Evolutionary conservation across 2,797 vertebrate species (phyloP), one percentile per base, ranked within the genome.

Genomic region (Ptychobarbus kaznakovi): DNA sequence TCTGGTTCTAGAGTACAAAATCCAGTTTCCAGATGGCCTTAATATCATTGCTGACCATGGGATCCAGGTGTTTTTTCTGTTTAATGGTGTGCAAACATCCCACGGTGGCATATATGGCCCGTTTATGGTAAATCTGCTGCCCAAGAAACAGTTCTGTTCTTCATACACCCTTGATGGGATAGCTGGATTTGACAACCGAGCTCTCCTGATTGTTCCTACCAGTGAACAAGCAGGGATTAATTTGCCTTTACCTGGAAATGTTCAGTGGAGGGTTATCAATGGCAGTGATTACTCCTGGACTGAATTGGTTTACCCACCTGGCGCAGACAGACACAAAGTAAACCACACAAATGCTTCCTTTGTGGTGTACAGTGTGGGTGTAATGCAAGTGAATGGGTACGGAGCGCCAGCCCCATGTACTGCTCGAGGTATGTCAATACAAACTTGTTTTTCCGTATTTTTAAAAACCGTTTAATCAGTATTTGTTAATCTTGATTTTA

Each of bases 31-130:
- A 12, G 25, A 49, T 3, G 82, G 94, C 6, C 74, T 96, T 51
- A 91, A 38, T 53, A 92, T 97, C 83, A 82, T 91, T 6, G 92
- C 96, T 69, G 90, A 95, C 85, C 90, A 88, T 3, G 92, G 91
- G 61, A 93, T 97, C 73, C 95, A 96, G 84, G 95, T 96, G 22
- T 85, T 95, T 25, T 58, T 94, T 65, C 91, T 95, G 53, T 95
- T 93, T 78, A 95, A 93, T 0, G 96, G 96, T 16, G 87, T 90
- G 35, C 0, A 1, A 3, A 0, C 0, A 0, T 1, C 0, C 2
- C 40, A 0, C 0, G 0, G 0, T 0, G 0, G 32, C 0, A 77
- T 4, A 15, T 94, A 93, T 0, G 93, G 94, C 87, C 93, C 96
- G 0, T 96, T 95, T 89, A 83, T 97, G 76, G 88, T 90, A 8